phyloP scores from a whole-genome alignment of 2,113 vertebrate genomes.

The Stomatorhinus ivindoensis region DNA sequence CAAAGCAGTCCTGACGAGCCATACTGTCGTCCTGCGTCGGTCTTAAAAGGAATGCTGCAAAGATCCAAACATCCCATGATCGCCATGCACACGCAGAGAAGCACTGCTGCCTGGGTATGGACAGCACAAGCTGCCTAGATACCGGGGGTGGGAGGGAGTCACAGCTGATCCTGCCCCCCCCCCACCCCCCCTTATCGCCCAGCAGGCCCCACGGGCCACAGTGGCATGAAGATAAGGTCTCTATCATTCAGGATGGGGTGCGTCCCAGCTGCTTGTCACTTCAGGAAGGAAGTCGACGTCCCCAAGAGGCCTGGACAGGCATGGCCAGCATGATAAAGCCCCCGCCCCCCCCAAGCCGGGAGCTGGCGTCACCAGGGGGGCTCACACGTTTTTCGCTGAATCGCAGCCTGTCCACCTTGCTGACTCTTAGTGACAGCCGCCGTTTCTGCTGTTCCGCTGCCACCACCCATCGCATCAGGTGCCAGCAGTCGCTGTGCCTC shows the following conservation, averaged over 20 bases:
- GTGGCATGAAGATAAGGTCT: conserved; percentile 42
- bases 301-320: neutral
- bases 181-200: conserved; percentile 45
- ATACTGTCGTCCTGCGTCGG: neutral
- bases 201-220: conserved; percentile 30
- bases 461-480: conserved; percentile 16
- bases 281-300: conserved; percentile 55
- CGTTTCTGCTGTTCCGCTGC: conserved; percentile 24
- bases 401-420: conserved; percentile 33
- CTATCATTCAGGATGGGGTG: conserved; percentile 59
- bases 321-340: conserved; percentile 22
- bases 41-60: neutral
- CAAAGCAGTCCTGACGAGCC: neutral
- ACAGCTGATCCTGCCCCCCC: neutral
- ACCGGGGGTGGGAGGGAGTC: neutral
- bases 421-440: conserved; percentile 19
- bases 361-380: conserved; percentile 21
- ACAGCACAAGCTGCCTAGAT: neutral
- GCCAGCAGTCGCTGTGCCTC: neutral
- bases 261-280: conserved; percentile 32
- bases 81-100: neutral
- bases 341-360: neutral
- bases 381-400: conserved; percentile 25
- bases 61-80: neutral
- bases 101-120: neutral